A percentile compares a stretch with the other conserved stretches of the same genome.
Evolutionary conservation across 2,797 vertebrate species (phyloP).

Genomic region (Austrolebias charrua): DNA sequence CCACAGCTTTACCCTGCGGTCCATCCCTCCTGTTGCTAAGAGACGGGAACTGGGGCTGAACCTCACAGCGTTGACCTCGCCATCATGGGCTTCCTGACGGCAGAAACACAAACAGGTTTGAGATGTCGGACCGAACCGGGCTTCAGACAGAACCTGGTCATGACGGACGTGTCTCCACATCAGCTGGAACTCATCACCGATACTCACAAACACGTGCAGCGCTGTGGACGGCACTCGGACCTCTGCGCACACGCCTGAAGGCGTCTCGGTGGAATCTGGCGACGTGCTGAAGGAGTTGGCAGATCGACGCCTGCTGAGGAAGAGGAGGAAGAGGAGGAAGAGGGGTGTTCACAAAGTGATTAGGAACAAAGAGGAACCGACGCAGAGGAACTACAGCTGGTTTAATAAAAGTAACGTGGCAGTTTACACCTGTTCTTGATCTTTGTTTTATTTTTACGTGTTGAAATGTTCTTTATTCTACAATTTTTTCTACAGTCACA

Average conservation of each 20-base stretch:
- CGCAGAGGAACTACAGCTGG: no score
- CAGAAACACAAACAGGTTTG: background rate
- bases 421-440: no score
- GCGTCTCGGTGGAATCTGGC: constrained; percentile 80
- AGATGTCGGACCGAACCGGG: no score
- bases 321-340: background rate
- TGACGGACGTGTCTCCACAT: no score
- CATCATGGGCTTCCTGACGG: constrained; percentile 91
- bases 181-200: no score
- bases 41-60: constrained; percentile 93
- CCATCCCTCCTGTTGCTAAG: constrained; percentile 95
- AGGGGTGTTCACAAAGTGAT: background rate
- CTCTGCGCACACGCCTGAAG: constrained; percentile 81
- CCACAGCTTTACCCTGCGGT: constrained; percentile 95
- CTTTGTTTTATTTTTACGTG: no score
- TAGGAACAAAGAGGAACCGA: background rate
- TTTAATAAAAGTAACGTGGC: no score
- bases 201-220: constrained; percentile 90
- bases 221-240: constrained; percentile 89
- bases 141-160: no score
- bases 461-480: no score
- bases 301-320: constrained; percentile 82
- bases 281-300: constrained; percentile 83
- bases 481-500: no score
- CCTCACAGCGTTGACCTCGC: constrained; percentile 93